Evolutionary conservation across 2,888 invertebrate species (phyloP), one percentile per base, ranked within the genome.

Genomic region (Apamea epomidion): DNA sequence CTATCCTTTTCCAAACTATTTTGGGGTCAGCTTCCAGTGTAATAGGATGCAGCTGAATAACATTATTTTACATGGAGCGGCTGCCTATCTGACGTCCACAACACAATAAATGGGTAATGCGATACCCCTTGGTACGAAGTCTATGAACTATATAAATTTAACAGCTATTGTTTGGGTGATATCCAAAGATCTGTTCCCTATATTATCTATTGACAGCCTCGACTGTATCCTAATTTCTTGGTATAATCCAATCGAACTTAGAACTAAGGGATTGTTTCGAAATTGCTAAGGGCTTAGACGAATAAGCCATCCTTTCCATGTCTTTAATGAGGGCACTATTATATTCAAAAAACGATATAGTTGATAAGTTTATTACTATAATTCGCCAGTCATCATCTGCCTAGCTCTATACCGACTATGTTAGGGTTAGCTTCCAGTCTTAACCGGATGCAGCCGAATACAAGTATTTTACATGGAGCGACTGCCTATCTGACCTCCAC

Each of bases 211-310:
- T 54, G 74, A 37, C n/a, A 29, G 14, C 29, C 5, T 37, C 18
- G 8, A 18, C 10, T 21, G 16, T 81, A 42, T 42, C 25, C 25
- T 48, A 48, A 69, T 81, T 54, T 70, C 58, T 81, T 16, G 10
- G 21, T 42, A 64, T 64, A 32, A 32, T 73, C 64, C 54, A 81
- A 32, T 62, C 21, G n/a, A 80, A 74, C 45, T 25, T 37, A 70
- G 18, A 14, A 51, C 14, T 60, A 29, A 65, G 18, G 10, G 37
- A 48, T 48, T 4, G 25, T 72, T 21, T 64, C 10, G 2, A 64
- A 82, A 54, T 82, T 5, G 32, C 21, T 62, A 32, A 62, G 48
- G 7, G 42, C 32, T 42, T 51, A 62, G 1, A n/a, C 8, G 21
- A 42, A 60, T 32, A 72, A 18, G 29, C 29, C 29, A 10, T 1